Percentiles rank a stretch among this genome's conserved stretches.
These are phyloP conservation scores for Tethya wilhelma DNA, from an alignment of 37 sponge, comb jelly and placozoan genomes.

Conservation along the genomic window DNA sequence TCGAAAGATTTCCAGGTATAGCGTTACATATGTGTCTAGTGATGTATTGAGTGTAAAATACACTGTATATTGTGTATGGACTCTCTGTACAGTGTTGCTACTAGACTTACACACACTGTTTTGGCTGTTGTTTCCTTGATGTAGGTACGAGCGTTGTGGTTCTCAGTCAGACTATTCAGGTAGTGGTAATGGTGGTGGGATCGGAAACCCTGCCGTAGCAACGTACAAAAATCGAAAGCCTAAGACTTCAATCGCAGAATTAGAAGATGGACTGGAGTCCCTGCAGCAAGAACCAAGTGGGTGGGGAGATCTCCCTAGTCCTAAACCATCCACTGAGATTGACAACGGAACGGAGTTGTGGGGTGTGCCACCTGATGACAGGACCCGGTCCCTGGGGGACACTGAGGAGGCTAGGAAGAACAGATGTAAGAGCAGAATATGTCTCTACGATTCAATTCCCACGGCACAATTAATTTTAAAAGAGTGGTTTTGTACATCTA, in stretches of 20 bases:
- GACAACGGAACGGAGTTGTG: constrained; percentile 80
- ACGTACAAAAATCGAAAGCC: not conserved
- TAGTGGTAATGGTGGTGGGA: not conserved
- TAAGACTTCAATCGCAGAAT: constrained; percentile 27
- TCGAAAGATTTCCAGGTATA: constrained; percentile 25
- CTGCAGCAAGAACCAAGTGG: constrained; percentile 71
- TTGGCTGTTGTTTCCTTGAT: not conserved
- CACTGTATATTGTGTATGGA: not conserved
- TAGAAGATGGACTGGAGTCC: constrained; percentile 50
- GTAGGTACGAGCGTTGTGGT: not conserved
- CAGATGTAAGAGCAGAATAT: too few relatives aligned
- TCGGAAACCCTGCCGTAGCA: not conserved
- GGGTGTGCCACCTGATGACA: constrained; percentile 63
- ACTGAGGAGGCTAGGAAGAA: not conserved
- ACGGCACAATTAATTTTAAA: too few relatives aligned
- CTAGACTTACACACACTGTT: not conserved
- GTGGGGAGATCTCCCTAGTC: constrained; percentile 83
- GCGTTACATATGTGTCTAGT: too few relatives aligned
- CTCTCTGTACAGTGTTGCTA: not conserved
- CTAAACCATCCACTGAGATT: constrained; percentile 27
- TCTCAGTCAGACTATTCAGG: not conserved
- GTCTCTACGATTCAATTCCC: too few relatives aligned
- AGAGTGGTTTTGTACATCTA: too few relatives aligned
- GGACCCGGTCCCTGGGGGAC: not conserved
- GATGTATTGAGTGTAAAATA: not conserved